Base-by-base conservation (phyloP, 2,113 vertebrate genomes). In the Notechis scutatus region DNA sequence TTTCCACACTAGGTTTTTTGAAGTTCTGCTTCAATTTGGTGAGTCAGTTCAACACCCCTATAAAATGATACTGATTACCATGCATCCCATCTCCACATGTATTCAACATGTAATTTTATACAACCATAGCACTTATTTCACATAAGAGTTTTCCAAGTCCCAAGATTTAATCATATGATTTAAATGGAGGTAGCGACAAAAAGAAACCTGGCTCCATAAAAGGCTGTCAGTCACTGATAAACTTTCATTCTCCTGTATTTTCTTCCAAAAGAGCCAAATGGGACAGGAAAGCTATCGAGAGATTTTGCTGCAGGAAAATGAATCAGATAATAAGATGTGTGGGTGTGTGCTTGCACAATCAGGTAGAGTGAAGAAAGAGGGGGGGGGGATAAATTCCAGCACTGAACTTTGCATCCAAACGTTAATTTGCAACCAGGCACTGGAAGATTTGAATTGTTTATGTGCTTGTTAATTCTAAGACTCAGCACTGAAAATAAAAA, bases 371-470 rank as follows among this genome's bases (percentile, higher is more conserved):
- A 54, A 7, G 26, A 52, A 29, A 26, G 85, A 85, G 6, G 3
- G 11, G 24, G 14, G 14, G n/a, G 9, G n/a, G 85, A 57, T 92
- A 85, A 34, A 1, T 87, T 54, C 69, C 85, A 85, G 42, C 45
- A 86, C 74, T 92, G 89, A 94, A 45, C 56, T 61, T 55, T 64
- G 64, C 47, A 56, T 93, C 45, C 85, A 61, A 91, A 92, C 94
- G 34, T 95, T 91, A 45, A 88, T 92, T 87, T 74, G 0, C 50
- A 88, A 87, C 88, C 85, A 91, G 94, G 94, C 18, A 56, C 64
- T 93, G 92, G 91, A 96, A 81, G 87, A 93, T 88, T 90, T 93
- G 93, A 95, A 96, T 96, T 96, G 95, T 96, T 96, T 90, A 94
- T 94, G 92, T 18, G 88, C 52, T 81, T 85, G 94, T 92, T 91